Percentiles rank a stretch among this genome's conserved stretches.
These are phyloP conservation scores for Myotis findleyi DNA, from an alignment of 2,797 vertebrate genomes.

Conservation along the genomic window DNA sequence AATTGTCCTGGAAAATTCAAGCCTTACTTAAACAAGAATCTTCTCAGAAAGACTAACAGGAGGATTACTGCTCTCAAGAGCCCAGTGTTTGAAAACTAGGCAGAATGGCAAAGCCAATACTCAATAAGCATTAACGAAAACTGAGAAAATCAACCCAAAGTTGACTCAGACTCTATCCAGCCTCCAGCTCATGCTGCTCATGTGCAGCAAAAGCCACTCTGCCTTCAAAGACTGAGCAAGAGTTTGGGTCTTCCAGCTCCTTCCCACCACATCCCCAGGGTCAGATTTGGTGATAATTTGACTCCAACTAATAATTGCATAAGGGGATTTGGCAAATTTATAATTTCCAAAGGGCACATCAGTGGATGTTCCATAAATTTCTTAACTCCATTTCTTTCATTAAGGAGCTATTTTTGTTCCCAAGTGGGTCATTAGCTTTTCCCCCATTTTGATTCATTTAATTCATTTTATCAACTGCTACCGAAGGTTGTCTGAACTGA, in stretches of 20 bases:
- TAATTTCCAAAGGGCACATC: slow-evolving; percentile 87
- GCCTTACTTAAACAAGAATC: slow-evolving; percentile 48
- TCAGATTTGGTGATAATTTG: slow-evolving; percentile 84
- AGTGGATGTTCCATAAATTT: slow-evolving; percentile 86
- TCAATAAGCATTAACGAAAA: slow-evolving; percentile 12
- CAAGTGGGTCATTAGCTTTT: slow-evolving; percentile 85
- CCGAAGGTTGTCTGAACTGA: slow-evolving; percentile 82
- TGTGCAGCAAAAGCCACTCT: not conserved
- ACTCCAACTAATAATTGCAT: slow-evolving; percentile 83
- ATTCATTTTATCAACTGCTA: slow-evolving; percentile 83
- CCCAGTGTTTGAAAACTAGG: slow-evolving; percentile 47
- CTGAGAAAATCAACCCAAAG: slow-evolving; percentile 3
- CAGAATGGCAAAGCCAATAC: slow-evolving; percentile 23
- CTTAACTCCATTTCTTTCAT: slow-evolving; percentile 86
- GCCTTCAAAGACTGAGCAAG: slow-evolving; percentile 37
- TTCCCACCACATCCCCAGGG: slow-evolving; percentile 78
- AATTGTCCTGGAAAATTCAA: slow-evolving; percentile 25
- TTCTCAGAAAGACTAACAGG: slow-evolving; percentile 55
- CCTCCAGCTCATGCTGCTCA: not conserved
- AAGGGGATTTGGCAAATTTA: slow-evolving; percentile 85
- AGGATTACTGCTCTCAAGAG: slow-evolving; percentile 52
- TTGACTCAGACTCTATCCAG: slow-evolving; percentile 14
- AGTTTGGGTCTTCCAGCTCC: slow-evolving; percentile 12
- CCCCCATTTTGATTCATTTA: slow-evolving; percentile 86
- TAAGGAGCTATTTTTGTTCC: slow-evolving; percentile 87